Conservation (phyloP, 1,140 invertebrate genomes). For the Chrysomallon squamiferum region DNA sequence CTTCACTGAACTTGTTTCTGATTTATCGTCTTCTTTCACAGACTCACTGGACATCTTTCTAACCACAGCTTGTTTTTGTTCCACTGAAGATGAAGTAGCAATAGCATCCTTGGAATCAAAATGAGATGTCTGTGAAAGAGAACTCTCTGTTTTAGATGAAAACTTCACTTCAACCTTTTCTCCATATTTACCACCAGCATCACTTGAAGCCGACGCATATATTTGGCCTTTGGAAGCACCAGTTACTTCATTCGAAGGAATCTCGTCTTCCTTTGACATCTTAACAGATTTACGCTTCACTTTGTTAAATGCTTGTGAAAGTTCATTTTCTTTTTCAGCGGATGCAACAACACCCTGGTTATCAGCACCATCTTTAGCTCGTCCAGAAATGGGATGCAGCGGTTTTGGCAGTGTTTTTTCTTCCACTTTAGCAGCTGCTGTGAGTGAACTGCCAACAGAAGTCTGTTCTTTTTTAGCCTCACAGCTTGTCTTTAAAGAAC, state of each 20-base stretch:
- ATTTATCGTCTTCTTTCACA: neutral
- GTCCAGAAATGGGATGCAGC: too few relatives aligned
- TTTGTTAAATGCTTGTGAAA: slow-evolving; percentile 35
- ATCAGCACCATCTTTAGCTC: neutral
- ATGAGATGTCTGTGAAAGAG: too few relatives aligned
- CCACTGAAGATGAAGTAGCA: neutral
- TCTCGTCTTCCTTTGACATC: neutral
- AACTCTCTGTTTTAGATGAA: too few relatives aligned
- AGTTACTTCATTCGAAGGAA: too few relatives aligned
- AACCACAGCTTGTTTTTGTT: neutral
- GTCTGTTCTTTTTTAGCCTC: too few relatives aligned
- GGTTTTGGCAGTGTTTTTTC: neutral
- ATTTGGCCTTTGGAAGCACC: too few relatives aligned
- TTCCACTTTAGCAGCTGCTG: neutral
- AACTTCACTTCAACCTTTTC: too few relatives aligned
- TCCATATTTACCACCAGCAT: too few relatives aligned
- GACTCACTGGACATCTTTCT: neutral
- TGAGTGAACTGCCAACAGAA: neutral
- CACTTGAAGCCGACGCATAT: too few relatives aligned
- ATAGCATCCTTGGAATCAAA: too few relatives aligned
- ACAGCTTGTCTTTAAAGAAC: too few relatives aligned
- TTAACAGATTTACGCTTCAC: slow-evolving; percentile 16
- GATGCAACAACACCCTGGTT: slow-evolving; percentile 11
- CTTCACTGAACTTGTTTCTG: slow-evolving; percentile 5
- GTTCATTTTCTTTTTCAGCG: slow-evolving; percentile 16